These are phyloP conservation scores for Paracyclopina nana DNA, from an alignment of 1,140 invertebrate genomes.

Conservation along the genomic window DNA sequence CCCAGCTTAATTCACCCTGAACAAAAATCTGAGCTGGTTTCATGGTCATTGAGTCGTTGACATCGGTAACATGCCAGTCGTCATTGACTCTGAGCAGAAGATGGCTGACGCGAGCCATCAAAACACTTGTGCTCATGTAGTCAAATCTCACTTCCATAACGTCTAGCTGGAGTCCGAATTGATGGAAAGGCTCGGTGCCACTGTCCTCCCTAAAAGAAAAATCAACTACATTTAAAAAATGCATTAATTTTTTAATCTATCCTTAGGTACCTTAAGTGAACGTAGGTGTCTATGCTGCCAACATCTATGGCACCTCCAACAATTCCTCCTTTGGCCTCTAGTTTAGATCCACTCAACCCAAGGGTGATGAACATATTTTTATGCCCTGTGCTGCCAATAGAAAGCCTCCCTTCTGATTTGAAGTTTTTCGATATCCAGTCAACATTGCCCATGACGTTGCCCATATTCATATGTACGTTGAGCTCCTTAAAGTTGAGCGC, in stretches of 20 bases:
- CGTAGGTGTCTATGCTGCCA: constrained; percentile 62
- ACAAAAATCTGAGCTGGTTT: constrained; percentile 77
- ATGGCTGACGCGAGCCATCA: constrained; percentile 68
- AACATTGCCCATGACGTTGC: constrained; percentile 94
- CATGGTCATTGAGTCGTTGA: constrained; percentile 20
- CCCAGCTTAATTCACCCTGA: constrained; percentile 78
- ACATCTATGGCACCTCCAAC: constrained; percentile 83
- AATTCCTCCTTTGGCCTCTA: constrained; percentile 87
- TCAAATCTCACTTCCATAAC: constrained; percentile 72
- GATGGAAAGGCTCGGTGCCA: constrained; percentile 69
- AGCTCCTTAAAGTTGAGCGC: constrained; percentile 83
- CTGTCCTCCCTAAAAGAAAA: constrained; percentile 76
- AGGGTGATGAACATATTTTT: constrained; percentile 78
- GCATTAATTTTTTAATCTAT: too few species aligned
- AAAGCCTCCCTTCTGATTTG: constrained; percentile 65
- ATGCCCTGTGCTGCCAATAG: constrained; percentile 79
- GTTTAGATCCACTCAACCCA: constrained; percentile 62
- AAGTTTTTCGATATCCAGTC: constrained; percentile 79
- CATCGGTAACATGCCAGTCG: constrained; percentile 48
- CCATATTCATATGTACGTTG: constrained; percentile 97
- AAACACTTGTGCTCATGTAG: constrained; percentile 79
- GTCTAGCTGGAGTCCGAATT: constrained; percentile 55
- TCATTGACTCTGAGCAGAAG: constrained; percentile 54
- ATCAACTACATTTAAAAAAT: too few species aligned
- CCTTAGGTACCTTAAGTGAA: too few species aligned